A percentile compares a stretch with the other conserved stretches of the same genome.
Evolutionary conservation across 2,797 vertebrate genomes (phyloP).

Genomic region (Poeciliopsis paucimaculata): DNA sequence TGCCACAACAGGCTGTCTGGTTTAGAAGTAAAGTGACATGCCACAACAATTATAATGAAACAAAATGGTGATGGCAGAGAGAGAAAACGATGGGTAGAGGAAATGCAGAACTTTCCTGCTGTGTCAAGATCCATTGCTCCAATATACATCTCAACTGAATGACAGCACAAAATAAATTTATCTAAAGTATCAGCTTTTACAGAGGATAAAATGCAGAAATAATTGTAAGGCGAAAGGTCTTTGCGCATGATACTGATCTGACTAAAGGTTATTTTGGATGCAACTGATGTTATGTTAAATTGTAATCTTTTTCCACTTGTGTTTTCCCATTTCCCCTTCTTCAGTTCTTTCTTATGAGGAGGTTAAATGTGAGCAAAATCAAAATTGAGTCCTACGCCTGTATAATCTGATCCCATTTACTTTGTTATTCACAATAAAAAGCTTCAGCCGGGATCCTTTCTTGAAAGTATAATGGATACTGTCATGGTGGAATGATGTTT

Average conservation of each 20-base stretch:
- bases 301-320: slow-evolving; percentile 70
- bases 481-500: slow-evolving; percentile 50
- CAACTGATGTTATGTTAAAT: slow-evolving; percentile 64
- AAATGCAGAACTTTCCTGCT: neutral
- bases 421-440: slow-evolving; percentile 67
- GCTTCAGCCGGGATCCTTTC: slow-evolving; percentile 54
- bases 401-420: slow-evolving; percentile 70
- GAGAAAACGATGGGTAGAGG: neutral
- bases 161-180: slow-evolving; percentile 38
- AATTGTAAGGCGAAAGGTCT: slow-evolving; percentile 48
- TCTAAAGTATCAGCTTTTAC: slow-evolving; percentile 39
- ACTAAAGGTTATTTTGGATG: slow-evolving; percentile 55
- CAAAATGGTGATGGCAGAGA: neutral
- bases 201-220: slow-evolving; percentile 53
- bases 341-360: slow-evolving; percentile 49
- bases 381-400: slow-evolving; percentile 47
- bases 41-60: neutral
- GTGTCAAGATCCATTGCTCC: neutral
- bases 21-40: neutral
- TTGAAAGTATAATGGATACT: slow-evolving; percentile 58
- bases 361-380: slow-evolving; percentile 65
- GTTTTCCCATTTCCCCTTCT: slow-evolving; percentile 53
- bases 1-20: neutral
- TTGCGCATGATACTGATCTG: slow-evolving; percentile 56
- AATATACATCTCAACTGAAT: slow-evolving; percentile 25